These are phyloP conservation scores for Papilio glaucus DNA, from an alignment of 1,140 invertebrate species.

Conservation along the genomic window DNA sequence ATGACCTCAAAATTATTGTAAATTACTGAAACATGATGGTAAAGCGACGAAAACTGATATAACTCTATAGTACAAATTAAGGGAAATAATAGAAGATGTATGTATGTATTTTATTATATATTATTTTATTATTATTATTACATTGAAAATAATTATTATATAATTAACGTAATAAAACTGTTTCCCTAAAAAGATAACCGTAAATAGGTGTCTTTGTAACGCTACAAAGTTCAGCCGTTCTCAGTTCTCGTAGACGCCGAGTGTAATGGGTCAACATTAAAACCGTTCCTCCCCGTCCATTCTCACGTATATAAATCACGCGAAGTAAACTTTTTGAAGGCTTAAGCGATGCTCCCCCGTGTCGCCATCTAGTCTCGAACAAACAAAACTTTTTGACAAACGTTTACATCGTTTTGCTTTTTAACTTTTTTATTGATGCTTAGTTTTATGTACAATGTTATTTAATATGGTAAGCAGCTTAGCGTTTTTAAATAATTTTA, in stretches of 20 bases:
- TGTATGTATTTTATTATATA: too few species aligned
- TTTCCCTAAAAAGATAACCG: too few species aligned
- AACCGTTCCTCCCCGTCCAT: conserved; percentile 44
- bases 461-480: neutral
- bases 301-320: conserved; percentile 56
- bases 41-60: too few species aligned
- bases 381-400: conserved; percentile 31
- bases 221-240: conserved; percentile 10
- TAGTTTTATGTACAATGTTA: neutral
- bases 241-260: conserved; percentile 2
- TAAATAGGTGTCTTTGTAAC: neutral
- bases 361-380: conserved; percentile 21
- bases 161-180: neutral
- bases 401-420: conserved; percentile 16
- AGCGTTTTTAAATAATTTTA: too few species aligned
- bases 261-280: conserved; percentile 54
- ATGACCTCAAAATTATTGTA: too few species aligned
- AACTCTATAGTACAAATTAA: too few species aligned
- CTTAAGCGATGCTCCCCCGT: conserved; percentile 21
- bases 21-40: too few species aligned
- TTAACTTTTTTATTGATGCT: conserved; percentile 20
- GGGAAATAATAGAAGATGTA: too few species aligned
- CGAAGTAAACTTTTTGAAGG: conserved; percentile 45
- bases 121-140: too few species aligned
- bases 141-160: too few species aligned